Evolutionary conservation across 53 echinoderm and acorn worm species (phyloP), one percentile per base, ranked within the genome.

Genomic region (Luidia sarsii): DNA sequence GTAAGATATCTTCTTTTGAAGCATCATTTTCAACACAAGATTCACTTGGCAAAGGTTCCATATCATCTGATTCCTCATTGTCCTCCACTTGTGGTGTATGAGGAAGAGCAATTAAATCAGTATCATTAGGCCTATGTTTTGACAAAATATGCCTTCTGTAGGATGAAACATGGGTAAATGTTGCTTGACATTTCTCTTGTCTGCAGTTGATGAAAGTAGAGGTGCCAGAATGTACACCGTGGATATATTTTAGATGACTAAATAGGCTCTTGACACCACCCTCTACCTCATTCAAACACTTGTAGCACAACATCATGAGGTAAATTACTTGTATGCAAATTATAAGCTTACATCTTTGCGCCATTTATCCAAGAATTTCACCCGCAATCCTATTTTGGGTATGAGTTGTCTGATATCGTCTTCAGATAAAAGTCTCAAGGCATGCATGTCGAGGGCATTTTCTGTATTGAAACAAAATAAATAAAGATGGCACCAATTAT

Each of bases 371-470:
- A 41, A 31, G 33, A 63, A 80, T 16, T 80, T 80, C 29, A 63
- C 36, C 37, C 63, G 16, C 49, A 80, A 63, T n/a, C 80, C 80
- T 19, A 80, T 30, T 28, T 80, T 80, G 23, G 80, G 63, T 46
- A 68, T 68, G 11, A 68, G 48, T 20, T 0, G 9, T 27, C 24
- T 22, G 45, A 68, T 68, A 29, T 68, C 68, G 25, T 48, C 33
- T 48, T 68, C 68, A 7, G 24, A 48, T 18, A 68, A 48, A 15
- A 50, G 68, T 46, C 49, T 48, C 50, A 68, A 23, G 2, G 68
- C 68, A 28, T 68, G 48, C 43, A 68, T 68, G 48, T 68, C 68
- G 18, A 67, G 39, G 22, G 67, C 67, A 46, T 67, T 67, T 11
- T 67, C 67, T 67, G 67, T 41, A 45, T 45, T 8, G 23, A 8